phyloP scores from a whole-genome alignment of 2,888 invertebrate species.

The Sympetrum striolatum region DNA sequence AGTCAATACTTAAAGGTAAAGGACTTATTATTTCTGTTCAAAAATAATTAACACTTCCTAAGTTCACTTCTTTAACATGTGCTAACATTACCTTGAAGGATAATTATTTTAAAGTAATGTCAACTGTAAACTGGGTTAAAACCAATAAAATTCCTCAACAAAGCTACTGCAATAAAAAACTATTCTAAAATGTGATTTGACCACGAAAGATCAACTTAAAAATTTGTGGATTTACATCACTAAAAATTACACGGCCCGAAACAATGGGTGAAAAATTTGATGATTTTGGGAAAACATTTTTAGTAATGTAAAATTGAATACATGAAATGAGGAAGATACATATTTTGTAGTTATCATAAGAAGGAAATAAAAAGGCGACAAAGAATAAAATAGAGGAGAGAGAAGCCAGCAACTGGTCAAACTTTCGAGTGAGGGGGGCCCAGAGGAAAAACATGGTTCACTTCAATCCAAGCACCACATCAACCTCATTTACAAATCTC shows the following conservation, averaged over 20 bases:
- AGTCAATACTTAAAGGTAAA: constrained; percentile 36
- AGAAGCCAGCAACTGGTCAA: neutral
- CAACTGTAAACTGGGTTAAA: neutral
- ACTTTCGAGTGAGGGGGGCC: constrained; percentile 1
- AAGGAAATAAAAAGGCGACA: neutral
- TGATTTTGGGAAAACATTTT: neutral
- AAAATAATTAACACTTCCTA: constrained; percentile 34
- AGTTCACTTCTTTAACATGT: constrained; percentile 34
- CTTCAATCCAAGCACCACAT: constrained; percentile 49
- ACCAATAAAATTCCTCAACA: constrained; percentile 10
- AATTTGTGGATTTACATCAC: neutral
- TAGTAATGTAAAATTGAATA: neutral
- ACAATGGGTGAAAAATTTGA: neutral
- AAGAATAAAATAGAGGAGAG: neutral
- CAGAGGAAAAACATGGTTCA: neutral
- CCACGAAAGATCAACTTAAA: neutral
- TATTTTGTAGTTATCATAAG: neutral
- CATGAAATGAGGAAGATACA: neutral
- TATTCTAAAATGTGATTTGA: neutral
- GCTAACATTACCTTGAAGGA: constrained; percentile 26
- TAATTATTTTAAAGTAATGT: neutral
- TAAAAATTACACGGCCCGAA: neutral
- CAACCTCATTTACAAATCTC: constrained; percentile 50
- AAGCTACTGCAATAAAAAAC: neutral
- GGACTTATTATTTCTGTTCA: constrained; percentile 22